Conservation (phyloP, 2,113 vertebrate species). For the Suricata suricatta region DNA sequence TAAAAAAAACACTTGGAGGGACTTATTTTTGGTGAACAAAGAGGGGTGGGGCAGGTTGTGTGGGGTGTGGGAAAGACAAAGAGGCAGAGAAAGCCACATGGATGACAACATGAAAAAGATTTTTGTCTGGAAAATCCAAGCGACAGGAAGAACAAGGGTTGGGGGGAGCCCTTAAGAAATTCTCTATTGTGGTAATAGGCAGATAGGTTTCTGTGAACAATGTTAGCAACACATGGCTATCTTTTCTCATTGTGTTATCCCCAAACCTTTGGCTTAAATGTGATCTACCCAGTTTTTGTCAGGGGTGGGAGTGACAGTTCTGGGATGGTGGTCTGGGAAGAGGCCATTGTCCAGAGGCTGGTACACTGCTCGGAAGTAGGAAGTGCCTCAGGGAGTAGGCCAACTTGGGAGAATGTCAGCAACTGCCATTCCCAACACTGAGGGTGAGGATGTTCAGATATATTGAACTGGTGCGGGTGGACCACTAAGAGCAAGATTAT, state of each 20-base stretch:
- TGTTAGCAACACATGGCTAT: not conserved
- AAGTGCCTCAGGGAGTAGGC: not conserved
- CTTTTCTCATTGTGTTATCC: not conserved
- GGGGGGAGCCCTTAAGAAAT: not conserved
- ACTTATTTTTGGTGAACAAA: not conserved
- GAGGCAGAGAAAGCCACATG: not conserved
- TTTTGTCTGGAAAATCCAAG: conserved; percentile 23
- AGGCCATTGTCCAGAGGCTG: not conserved
- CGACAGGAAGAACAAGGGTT: not conserved
- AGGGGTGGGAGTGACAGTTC: not conserved
- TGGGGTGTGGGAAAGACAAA: not conserved
- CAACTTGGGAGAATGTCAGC: not conserved
- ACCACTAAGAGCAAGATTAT: not conserved
- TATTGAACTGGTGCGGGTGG: not conserved
- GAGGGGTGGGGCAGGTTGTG: not conserved
- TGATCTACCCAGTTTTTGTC: not conserved
- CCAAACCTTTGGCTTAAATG: not conserved
- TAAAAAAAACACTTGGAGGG: not conserved
- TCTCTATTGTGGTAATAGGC: not conserved
- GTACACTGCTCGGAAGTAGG: not conserved
- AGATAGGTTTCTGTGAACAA: not conserved
- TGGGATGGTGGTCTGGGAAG: not conserved
- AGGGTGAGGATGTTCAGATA: not conserved
- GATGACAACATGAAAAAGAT: not conserved
- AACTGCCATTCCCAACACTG: not conserved